Percentiles rank a stretch among this genome's conserved stretches.
phyloP scores from a whole-genome alignment of 2,888 invertebrate species.

The Cryptocephalus moraei region DNA sequence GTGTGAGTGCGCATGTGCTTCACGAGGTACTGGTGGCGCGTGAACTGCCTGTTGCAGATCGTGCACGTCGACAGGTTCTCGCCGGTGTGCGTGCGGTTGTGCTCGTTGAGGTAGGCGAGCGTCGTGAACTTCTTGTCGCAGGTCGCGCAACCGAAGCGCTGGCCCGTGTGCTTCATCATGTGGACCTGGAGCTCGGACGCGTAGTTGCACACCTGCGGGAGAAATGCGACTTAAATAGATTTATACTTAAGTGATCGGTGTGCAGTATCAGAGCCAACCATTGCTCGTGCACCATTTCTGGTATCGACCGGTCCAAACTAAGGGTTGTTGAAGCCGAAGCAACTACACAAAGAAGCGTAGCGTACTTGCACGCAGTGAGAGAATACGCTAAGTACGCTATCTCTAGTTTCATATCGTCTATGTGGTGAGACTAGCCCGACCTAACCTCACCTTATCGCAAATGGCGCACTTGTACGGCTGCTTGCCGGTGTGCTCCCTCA shows the following conservation, averaged over 20 bases:
- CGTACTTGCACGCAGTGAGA: too few species aligned
- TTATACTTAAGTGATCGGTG: too few species aligned
- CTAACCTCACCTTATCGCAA: constrained; percentile 30
- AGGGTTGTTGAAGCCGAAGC: too few species aligned
- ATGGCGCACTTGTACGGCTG: constrained; percentile 34
- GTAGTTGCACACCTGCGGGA: constrained; percentile 26
- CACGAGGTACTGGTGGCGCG: constrained; percentile 44
- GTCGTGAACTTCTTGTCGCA: constrained; percentile 35
- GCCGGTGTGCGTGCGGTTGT: constrained; percentile 32
- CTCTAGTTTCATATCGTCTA: too few species aligned
- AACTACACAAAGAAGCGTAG: too few species aligned
- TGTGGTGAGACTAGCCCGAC: too few species aligned
- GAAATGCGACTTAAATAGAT: too few species aligned
- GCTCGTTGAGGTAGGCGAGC: constrained; percentile 30
- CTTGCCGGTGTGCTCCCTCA: constrained; percentile 35
- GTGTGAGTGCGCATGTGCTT: constrained; percentile 43
- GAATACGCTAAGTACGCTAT: too few species aligned
- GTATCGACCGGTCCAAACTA: too few species aligned
- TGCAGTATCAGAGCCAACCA: too few species aligned
- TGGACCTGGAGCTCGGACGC: constrained; percentile 31
- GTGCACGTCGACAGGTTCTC: constrained; percentile 37
- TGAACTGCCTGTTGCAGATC: constrained; percentile 40
- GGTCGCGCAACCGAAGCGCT: constrained; percentile 30
- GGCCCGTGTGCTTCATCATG: constrained; percentile 33
- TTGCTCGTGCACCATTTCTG: too few species aligned